phyloP scores from a whole-genome alignment of 2,797 vertebrate species.

The Premnoplex brunnescens region DNA sequence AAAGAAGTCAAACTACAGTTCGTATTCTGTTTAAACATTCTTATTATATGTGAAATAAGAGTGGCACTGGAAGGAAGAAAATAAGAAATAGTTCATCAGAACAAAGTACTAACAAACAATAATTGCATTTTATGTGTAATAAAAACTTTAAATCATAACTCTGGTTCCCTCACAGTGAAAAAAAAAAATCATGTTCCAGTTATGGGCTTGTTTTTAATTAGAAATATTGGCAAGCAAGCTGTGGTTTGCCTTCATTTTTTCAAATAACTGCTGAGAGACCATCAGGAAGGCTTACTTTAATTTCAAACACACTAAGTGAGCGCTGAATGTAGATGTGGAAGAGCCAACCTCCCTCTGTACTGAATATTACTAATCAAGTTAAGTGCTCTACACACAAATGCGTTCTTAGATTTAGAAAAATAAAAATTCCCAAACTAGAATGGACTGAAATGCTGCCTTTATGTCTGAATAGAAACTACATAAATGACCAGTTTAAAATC shows the following conservation, averaged over 20 bases:
- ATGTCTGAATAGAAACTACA: background rate
- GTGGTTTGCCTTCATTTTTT: background rate
- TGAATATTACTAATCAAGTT: background rate
- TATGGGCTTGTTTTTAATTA: background rate
- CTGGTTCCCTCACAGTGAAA: background rate
- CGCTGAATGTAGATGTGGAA: background rate
- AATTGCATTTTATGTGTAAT: background rate
- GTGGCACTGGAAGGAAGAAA: background rate
- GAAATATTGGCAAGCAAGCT: background rate
- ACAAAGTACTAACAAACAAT: background rate
- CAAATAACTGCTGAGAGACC: background rate
- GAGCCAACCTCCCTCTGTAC: background rate
- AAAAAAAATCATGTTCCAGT: background rate
- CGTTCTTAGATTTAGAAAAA: background rate
- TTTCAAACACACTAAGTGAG: background rate
- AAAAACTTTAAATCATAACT: background rate
- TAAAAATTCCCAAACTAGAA: background rate
- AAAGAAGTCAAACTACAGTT: background rate
- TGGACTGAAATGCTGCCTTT: background rate
- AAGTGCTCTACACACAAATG: background rate
- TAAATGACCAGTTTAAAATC: background rate
- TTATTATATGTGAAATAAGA: background rate
- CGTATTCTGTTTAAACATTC: background rate
- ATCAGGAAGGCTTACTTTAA: background rate
- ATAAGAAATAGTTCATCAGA: background rate